Evolutionary conservation across 1,140 invertebrate genomes (phyloP).

Genomic region (Gyrodactylus salaris): DNA sequence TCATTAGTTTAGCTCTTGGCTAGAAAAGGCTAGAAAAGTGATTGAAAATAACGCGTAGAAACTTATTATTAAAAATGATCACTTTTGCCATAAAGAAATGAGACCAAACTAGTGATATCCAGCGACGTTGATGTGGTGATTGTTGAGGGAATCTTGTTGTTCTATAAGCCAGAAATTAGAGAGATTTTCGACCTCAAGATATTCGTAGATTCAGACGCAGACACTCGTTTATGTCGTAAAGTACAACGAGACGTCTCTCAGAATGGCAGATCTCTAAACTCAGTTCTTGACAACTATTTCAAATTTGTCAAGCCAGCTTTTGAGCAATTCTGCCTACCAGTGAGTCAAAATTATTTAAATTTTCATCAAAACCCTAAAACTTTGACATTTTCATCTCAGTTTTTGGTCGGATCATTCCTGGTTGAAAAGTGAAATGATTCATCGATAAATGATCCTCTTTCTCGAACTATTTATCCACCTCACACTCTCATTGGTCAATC

Average conservation of each 20-base stretch:
- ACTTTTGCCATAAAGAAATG: constrained; percentile 23
- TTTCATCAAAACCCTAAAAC: too few relatives aligned
- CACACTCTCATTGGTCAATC: too few relatives aligned
- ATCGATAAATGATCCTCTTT: too few relatives aligned
- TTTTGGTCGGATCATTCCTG: too few relatives aligned
- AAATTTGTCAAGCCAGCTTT: constrained; percentile 89
- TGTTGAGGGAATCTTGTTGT: constrained; percentile 83
- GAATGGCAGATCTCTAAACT: background rate
- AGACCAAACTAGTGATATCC: constrained; percentile 35
- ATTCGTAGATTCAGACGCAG: constrained; percentile 92
- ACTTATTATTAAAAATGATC: too few relatives aligned
- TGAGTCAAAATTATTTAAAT: constrained; percentile 24
- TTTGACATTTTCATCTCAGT: too few relatives aligned
- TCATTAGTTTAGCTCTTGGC: background rate
- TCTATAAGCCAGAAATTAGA: constrained; percentile 70
- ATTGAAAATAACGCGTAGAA: too few relatives aligned
- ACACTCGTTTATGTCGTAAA: constrained; percentile 50
- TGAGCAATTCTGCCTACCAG: constrained; percentile 89
- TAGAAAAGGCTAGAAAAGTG: background rate
- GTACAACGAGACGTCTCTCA: background rate
- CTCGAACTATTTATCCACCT: too few relatives aligned
- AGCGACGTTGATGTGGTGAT: constrained; percentile 90
- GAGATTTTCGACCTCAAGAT: constrained; percentile 92
- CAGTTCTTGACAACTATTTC: constrained; percentile 53
- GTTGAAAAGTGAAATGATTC: too few relatives aligned